phyloP scores from a whole-genome alignment of 2,113 vertebrate genomes.

The Corvus moneduloides region DNA sequence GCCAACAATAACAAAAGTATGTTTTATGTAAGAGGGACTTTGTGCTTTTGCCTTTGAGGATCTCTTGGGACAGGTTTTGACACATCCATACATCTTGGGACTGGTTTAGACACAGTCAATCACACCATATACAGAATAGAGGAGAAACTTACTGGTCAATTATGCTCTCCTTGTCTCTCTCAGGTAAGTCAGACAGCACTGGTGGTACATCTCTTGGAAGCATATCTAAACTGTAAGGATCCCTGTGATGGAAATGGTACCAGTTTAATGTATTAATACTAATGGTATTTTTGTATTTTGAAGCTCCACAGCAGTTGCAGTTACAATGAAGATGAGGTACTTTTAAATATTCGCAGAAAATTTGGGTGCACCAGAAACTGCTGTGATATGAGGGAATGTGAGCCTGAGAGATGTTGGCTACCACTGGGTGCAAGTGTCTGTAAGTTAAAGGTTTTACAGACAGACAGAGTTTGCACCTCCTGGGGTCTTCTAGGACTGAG shows the following conservation, averaged over 20 bases:
- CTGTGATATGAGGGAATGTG: not conserved
- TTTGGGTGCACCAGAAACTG: not conserved
- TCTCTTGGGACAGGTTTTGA: not conserved
- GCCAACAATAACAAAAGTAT: not conserved
- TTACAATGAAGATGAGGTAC: not conserved
- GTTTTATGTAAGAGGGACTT: not conserved
- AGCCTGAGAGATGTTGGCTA: not conserved
- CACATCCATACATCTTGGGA: not conserved
- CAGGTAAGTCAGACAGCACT: slow-evolving; percentile 41
- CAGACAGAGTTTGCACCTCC: not conserved
- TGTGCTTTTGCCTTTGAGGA: not conserved
- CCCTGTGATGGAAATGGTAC: slow-evolving; percentile 54
- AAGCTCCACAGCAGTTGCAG: not conserved
- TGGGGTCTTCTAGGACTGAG: not conserved
- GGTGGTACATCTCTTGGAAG: slow-evolving; percentile 71
- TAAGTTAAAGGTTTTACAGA: not conserved
- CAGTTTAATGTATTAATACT: not conserved
- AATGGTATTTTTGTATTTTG: not conserved
- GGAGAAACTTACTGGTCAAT: slow-evolving; percentile 53
- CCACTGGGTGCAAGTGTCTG: not conserved
- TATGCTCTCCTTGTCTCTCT: slow-evolving; percentile 72
- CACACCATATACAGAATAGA: not conserved
- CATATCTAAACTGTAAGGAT: slow-evolving; percentile 67
- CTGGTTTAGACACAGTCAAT: not conserved
- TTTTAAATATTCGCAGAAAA: not conserved